A percentile compares a stretch with the other conserved stretches of the same genome.
Conservation (phyloP, 2,888 invertebrate species). For the Eudemis profundana region DNA sequence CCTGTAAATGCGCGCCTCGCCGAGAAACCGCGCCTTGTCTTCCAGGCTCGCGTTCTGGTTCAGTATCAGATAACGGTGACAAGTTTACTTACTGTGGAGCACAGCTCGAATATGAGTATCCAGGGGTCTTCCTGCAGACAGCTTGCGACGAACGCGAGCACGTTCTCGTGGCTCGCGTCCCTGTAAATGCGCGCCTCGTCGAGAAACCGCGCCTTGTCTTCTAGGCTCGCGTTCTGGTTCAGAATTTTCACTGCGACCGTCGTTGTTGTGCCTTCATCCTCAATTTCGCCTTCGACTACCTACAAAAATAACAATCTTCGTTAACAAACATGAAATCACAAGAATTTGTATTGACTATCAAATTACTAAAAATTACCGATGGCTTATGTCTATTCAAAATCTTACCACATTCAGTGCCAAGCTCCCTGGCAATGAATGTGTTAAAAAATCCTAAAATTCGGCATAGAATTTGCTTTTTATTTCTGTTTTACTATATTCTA, state of each 20-base stretch:
- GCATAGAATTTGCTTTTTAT: no score
- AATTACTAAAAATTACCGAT: no score
- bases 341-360: no score
- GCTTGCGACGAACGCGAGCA: slow-evolving; percentile 89
- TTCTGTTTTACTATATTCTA: no score
- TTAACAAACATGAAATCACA: neutral
- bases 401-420: no score
- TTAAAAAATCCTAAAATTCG: no score
- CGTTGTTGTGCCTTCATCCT: slow-evolving; percentile 64
- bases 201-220: slow-evolving; percentile 91
- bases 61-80: neutral
- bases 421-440: no score
- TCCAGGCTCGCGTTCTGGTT: no score
- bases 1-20: no score
- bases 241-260: slow-evolving; percentile 93
- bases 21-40: no score
- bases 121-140: slow-evolving; percentile 93
- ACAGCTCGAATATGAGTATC: slow-evolving; percentile 91
- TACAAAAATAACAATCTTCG: slow-evolving; percentile 54
- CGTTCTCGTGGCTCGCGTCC: slow-evolving; percentile 89
- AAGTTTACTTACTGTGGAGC: slow-evolving; percentile 82
- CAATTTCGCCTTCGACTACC: slow-evolving; percentile 92
- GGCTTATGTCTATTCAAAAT: no score
- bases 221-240: slow-evolving; percentile 90
- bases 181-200: slow-evolving; percentile 90